Percentiles rank a stretch among this genome's conserved stretches.
phyloP scores from a whole-genome alignment of 1,140 invertebrate species.

The Spodoptera litura region DNA sequence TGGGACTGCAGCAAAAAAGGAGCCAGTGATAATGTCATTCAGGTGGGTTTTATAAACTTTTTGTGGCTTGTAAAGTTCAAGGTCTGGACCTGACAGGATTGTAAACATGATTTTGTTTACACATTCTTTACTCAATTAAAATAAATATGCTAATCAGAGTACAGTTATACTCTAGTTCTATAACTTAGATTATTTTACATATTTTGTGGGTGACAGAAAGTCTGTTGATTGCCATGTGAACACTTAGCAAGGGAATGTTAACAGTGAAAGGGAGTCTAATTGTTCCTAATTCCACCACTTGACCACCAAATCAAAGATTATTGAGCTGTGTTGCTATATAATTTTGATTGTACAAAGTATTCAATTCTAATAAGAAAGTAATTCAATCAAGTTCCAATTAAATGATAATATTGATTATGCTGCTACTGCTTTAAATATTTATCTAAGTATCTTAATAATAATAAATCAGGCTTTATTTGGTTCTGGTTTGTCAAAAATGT shows the following conservation, averaged over 20 bases:
- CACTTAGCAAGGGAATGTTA: conserved; percentile 10
- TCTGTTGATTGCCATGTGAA: not conserved
- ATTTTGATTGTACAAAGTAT: not conserved
- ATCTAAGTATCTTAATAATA: too few species aligned
- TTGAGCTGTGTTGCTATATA: not conserved
- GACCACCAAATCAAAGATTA: conserved; percentile 1
- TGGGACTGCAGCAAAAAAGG: conserved; percentile 88
- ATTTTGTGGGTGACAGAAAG: conserved; percentile 10
- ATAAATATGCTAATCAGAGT: too few species aligned
- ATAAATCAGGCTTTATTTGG: too few species aligned
- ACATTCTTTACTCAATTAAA: not conserved
- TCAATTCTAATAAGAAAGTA: not conserved
- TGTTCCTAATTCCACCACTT: conserved; percentile 12
- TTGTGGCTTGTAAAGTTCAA: not conserved
- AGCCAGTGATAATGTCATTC: conserved; percentile 83
- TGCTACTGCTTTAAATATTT: too few species aligned
- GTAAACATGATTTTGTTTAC: conserved; percentile 18
- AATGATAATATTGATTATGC: too few species aligned
- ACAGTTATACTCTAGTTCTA: too few species aligned
- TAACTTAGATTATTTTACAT: not conserved
- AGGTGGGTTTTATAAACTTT: conserved; percentile 66
- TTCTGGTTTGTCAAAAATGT: too few species aligned
- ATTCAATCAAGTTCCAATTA: too few species aligned
- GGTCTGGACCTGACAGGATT: conserved; percentile 1
- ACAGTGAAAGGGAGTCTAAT: conserved; percentile 11